phyloP scores from a whole-genome alignment of 2,113 vertebrate species.

The Corythornis cristatus region DNA sequence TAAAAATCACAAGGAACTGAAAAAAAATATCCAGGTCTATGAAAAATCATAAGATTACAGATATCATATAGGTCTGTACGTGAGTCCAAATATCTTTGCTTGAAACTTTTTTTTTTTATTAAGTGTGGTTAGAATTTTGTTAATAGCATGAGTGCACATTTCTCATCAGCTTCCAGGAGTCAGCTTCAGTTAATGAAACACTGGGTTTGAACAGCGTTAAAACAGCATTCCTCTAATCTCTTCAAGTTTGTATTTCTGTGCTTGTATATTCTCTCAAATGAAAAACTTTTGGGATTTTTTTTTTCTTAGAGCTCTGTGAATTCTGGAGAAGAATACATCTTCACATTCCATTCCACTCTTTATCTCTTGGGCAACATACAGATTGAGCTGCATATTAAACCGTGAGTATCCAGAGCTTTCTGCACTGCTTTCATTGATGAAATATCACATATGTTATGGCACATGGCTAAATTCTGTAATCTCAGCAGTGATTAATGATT shows the following conservation, averaged over 20 bases:
- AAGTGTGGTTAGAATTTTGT: neutral
- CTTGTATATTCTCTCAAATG: neutral
- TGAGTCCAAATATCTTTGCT: neutral
- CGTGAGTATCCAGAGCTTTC: neutral
- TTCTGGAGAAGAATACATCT: neutral
- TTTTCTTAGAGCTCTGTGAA: neutral
- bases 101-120: neutral
- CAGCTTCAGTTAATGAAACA: neutral
- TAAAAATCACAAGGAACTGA: neutral
- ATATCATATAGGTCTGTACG: neutral
- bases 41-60: neutral
- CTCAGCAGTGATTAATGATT: neutral
- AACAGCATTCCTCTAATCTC: neutral
- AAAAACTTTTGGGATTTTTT: neutral
- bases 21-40: fast-evolving
- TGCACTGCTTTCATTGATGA: neutral
- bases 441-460: neutral
- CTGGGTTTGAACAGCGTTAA: neutral
- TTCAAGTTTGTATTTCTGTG: neutral
- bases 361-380: neutral
- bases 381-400: neutral
- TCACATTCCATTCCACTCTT: neutral
- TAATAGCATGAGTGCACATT: neutral
- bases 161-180: neutral
- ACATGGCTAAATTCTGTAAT: neutral